Evolutionary conservation across 2,888 invertebrate genomes (phyloP), one percentile per base, ranked within the genome.

Genomic region (Himalopsyche japonica): DNA sequence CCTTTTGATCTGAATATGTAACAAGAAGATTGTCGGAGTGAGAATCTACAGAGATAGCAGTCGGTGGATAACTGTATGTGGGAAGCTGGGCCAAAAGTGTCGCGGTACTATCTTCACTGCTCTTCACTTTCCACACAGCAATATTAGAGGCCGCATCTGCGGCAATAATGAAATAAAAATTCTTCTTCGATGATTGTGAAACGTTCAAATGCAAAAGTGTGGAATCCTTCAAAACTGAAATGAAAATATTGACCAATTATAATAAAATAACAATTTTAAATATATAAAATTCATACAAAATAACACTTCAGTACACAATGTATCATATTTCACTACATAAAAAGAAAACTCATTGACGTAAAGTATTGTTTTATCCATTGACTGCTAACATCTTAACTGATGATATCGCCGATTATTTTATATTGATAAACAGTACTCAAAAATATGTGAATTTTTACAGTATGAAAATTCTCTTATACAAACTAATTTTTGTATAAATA

Each of bases 1-100:
- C 96, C 93, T 95, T 95, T 88, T 96, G 95, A 91, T 98, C 96
- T 0, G 96, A 93, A 90, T 97, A 97, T 3, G 94, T 94, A 12
- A 96, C 92, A 47, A 97, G 93, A 8, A 98, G 89, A 76, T 92
- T 92, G 6, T 93, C 92, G 1, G 90, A 90, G 10, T 89, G 89
- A 24, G 93, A 92, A 88, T 95, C 94, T 76, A 97, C 92, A 0
- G 94, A 93, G 87, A 98, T 88, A 0, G 97, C 96, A 0, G 96
- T 95, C 0, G 96, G 95, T 49, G 95, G 93, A 86, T 93, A 95
- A 15, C 91, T 90, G 89, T 96, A 95, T 43, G 92, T 94, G 0
- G 98, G 98, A 87, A 98, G 90, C 80, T 93, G 93, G 85, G 94
- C 93, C 18, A 82, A 43, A n/a, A 87, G 79, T 20, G 30, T 48